A percentile compares a stretch with the other conserved stretches of the same genome.
Evolutionary conservation across 2,797 vertebrate genomes (phyloP).

Genomic region (Muscicapa comitata): DNA sequence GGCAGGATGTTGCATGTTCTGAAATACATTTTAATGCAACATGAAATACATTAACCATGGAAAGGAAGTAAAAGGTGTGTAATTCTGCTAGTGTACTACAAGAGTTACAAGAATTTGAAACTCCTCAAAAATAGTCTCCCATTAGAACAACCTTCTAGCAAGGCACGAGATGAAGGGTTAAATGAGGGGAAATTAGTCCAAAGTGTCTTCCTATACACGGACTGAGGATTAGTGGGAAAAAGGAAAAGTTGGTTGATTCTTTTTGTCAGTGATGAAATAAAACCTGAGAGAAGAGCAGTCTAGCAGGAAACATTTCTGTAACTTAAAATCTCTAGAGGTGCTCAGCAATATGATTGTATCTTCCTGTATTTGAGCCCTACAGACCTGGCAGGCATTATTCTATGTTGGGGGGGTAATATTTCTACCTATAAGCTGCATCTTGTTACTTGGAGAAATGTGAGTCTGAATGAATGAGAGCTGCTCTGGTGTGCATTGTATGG

Average conservation of each 20-base stretch:
- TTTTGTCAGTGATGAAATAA: background rate
- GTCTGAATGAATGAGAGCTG: background rate
- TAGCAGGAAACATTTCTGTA: background rate
- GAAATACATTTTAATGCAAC: background rate
- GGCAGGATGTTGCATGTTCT: background rate
- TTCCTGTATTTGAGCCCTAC: background rate
- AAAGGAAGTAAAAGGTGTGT: background rate
- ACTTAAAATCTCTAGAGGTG: background rate
- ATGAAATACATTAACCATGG: background rate
- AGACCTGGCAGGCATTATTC: background rate
- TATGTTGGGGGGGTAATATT: background rate
- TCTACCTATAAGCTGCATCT: background rate
- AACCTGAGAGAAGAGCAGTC: background rate
- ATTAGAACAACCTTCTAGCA: background rate
- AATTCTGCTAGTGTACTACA: background rate
- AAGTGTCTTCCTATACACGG: background rate
- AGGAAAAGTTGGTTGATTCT: background rate
- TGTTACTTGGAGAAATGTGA: background rate
- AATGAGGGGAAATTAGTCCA: background rate
- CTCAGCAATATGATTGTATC: background rate
- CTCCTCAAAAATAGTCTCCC: background rate
- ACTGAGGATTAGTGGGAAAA: background rate
- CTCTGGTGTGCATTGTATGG: background rate
- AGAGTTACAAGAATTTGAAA: background rate
- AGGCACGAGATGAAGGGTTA: background rate